Evolutionary conservation across 1,140 invertebrate genomes (phyloP).

Genomic region (Nephotettix cincticeps): DNA sequence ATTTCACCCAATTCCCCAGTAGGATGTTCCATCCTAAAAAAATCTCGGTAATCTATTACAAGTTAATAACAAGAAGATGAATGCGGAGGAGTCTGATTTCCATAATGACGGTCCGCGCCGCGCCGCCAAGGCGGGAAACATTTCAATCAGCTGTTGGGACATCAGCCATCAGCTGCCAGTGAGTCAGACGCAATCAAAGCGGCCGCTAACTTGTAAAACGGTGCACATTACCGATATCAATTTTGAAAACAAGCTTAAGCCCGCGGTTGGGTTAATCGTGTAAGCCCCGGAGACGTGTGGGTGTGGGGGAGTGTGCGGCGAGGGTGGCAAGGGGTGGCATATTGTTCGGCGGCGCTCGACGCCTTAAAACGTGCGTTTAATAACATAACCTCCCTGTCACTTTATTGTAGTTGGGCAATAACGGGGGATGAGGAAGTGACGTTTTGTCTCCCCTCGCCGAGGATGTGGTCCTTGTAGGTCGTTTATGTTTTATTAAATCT

Average conservation of each 20-base stretch:
- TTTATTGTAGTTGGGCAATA: slow-evolving; percentile 2
- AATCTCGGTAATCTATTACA: not conserved
- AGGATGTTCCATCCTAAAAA: too few relatives aligned
- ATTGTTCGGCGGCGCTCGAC: not conserved
- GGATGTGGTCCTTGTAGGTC: too few relatives aligned
- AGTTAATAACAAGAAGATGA: not conserved
- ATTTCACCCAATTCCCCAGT: too few relatives aligned
- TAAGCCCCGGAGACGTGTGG: not conserved
- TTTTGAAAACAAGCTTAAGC: slow-evolving; percentile 19
- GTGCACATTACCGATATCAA: slow-evolving; percentile 17
- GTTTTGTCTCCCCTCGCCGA: not conserved
- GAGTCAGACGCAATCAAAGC: too few relatives aligned
- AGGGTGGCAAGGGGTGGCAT: not conserved
- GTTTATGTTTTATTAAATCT: too few relatives aligned
- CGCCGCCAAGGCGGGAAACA: too few relatives aligned
- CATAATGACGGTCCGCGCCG: too few relatives aligned
- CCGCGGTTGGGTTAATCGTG: not conserved
- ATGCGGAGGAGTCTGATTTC: not conserved
- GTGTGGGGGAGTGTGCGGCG: not conserved
- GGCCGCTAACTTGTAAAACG: slow-evolving; percentile 6
- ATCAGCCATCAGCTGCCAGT: too few relatives aligned
- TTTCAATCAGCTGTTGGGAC: too few relatives aligned
- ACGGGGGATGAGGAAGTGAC: not conserved
- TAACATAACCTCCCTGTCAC: slow-evolving; percentile 6
- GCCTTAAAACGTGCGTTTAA: not conserved